Evolutionary conservation across 2,113 vertebrate species (phyloP), one percentile per base, ranked within the genome.

Genomic region (Ploceus nigricollis): DNA sequence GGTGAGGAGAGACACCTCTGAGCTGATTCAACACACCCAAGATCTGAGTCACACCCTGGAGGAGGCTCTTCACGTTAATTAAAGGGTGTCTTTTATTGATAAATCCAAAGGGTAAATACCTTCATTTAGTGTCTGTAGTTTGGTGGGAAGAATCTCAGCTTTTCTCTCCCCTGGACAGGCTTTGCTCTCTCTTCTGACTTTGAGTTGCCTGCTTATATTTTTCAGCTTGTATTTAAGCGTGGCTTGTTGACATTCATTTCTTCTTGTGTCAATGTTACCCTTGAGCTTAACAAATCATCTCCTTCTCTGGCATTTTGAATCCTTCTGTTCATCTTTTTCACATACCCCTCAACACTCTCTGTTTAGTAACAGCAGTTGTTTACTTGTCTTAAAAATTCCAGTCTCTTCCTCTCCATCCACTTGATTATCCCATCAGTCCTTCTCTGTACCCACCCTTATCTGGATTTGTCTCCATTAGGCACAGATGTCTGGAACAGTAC

Each of bases 241-340:
- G 76, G 68, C 33, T 93, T 35, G 80, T 51, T 92, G 91, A 70
- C 51, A 13, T 81, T 70, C 50, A 11, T 47, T 92, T 66, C 89
- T 88, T 88, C 68, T 70, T 56, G 35, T 87, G 83, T 81, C 80
- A 77, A 1, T 30, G 64, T 42, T 80, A 63, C 65, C 64, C 68
- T 25, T 71, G 69, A 96, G 86, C 42, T 94, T 66, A 84, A 85
- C 91, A 89, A 83, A 95, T 91, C 71, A 80, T 81, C 64, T 77
- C 30, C 39, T 86, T 39, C 77, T 58, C 71, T 81, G 72, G 76
- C 84, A 92, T 81, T 90, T 89, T 93, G 80, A 91, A 73, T 90
- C 58, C 56, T 90, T 82, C 82, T 66, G 68, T 89, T 94, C 94
- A 47, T 92, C 58, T 76, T 93, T 76, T 82, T 73, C 80, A 51